Percentiles rank a stretch among this genome's conserved stretches.
These are phyloP conservation scores for Drosophila oshimai DNA, from an alignment of 1,140 invertebrate species.

Conservation along the genomic window DNA sequence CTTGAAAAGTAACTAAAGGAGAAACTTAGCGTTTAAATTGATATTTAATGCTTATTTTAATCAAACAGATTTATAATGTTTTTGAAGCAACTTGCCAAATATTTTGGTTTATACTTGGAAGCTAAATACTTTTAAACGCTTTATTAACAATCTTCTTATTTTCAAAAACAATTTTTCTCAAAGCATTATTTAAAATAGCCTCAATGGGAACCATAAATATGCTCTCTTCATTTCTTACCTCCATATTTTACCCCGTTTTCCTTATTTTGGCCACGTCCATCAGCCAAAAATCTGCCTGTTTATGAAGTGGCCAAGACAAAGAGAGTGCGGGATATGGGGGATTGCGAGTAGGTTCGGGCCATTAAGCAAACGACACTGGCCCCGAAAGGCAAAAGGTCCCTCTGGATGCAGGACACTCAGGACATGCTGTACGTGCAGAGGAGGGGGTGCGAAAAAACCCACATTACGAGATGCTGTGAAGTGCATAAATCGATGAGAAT, in stretches of 20 bases:
- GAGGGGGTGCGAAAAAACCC: slow-evolving; percentile 25
- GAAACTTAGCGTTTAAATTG: too few species aligned
- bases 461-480: slow-evolving; percentile 72
- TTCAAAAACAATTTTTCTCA: too few species aligned
- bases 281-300: slow-evolving; percentile 31
- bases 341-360: slow-evolving; percentile 39
- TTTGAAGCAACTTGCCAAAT: too few species aligned
- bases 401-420: slow-evolving; percentile 1
- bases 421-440: background rate
- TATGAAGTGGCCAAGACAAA: slow-evolving; percentile 42
- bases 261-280: slow-evolving; percentile 6
- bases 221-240: background rate
- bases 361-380: slow-evolving; percentile 60
- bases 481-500: slow-evolving; percentile 78
- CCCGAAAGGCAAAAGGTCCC: slow-evolving; percentile 29
- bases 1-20: too few species aligned
- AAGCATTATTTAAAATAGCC: background rate
- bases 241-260: background rate
- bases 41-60: too few species aligned
- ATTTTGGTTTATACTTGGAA: too few species aligned
- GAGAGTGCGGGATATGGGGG: slow-evolving; percentile 8
- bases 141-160: too few species aligned
- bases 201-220: slow-evolving; percentile 3
- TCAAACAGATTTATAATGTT: too few species aligned
- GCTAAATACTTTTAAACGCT: too few species aligned